Evolutionary conservation across 2,888 invertebrate species (phyloP).

Genomic region (Hedya salicella): DNA sequence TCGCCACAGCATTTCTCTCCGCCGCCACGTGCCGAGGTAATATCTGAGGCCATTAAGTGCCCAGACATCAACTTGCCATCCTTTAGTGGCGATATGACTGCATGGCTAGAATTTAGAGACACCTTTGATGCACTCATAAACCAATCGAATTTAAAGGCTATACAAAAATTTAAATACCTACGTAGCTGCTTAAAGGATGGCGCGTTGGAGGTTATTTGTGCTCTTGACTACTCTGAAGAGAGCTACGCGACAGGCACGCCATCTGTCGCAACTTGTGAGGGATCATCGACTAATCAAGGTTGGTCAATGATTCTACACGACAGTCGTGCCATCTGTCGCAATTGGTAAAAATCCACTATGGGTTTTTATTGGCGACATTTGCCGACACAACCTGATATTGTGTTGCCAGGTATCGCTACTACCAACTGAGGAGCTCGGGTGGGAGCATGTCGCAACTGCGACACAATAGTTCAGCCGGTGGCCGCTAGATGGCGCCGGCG

Average conservation of each 20-base stretch:
- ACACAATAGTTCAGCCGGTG: background rate
- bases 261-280: background rate
- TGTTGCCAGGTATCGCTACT: background rate
- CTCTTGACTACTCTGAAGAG: slow-evolving; percentile 38
- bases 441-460: slow-evolving; percentile 1
- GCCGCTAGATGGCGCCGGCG: background rate
- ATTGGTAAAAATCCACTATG: background rate
- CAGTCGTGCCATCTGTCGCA: background rate
- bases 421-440: background rate
- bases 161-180: too few relatives aligned
- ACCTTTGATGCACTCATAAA: too few relatives aligned
- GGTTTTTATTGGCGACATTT: background rate
- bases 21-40: background rate
- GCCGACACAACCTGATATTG: background rate
- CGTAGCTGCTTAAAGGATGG: background rate
- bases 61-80: slow-evolving; percentile 11
- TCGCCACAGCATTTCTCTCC: background rate
- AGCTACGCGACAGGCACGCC: slow-evolving; percentile 20
- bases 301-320: too few relatives aligned
- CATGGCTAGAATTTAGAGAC: slow-evolving; percentile 14
- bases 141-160: too few relatives aligned
- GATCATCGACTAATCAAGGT: too few relatives aligned
- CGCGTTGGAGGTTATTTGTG: slow-evolving; percentile 15
- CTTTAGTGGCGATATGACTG: slow-evolving; percentile 1
- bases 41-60: slow-evolving; percentile 2